phyloP scores from a whole-genome alignment of 1,140 invertebrate genomes.

The Galendromus occidentalis region DNA sequence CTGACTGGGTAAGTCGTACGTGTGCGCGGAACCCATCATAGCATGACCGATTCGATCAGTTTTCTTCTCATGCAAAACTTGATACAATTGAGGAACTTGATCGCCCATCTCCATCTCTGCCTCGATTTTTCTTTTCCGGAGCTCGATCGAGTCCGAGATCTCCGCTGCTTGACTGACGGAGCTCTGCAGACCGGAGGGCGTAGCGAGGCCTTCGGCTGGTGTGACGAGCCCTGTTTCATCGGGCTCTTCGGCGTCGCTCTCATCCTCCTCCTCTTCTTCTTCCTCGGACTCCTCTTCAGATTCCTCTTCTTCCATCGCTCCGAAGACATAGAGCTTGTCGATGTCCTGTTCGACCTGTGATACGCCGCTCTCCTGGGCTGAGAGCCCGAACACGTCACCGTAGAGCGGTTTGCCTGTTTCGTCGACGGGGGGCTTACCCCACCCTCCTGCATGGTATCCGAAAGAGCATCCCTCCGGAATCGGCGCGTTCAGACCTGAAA shows the following conservation, averaged over 20 bases:
- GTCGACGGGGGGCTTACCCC: conserved; percentile 99
- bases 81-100: conserved; percentile 74
- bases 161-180: conserved; percentile 65
- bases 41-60: conserved; percentile 60
- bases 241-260: conserved; percentile 43
- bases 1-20: conserved; percentile 59
- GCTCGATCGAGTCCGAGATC: conserved; percentile 92
- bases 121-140: conserved; percentile 90
- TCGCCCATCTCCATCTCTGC: conserved; percentile 86
- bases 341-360: conserved; percentile 5
- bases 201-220: conserved; percentile 53
- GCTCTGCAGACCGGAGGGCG: conserved; percentile 82
- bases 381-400: conserved; percentile 84
- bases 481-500: conserved; percentile 17
- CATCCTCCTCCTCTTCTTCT: conserved; percentile 31
- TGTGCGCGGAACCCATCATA: conserved; percentile 95
- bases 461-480: conserved; percentile 58
- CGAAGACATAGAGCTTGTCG: not conserved
- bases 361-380: conserved; percentile 23
- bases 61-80: conserved; percentile 81
- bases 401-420: conserved; percentile 92
- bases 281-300: conserved; percentile 42
- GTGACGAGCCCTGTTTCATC: conserved; percentile 63
- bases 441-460: conserved; percentile 95
- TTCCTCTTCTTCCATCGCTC: conserved; percentile 39